Evolutionary conservation across 2,797 vertebrate genomes (phyloP), one percentile per base, ranked within the genome.

Genomic region (Rhinichthys osculus): DNA sequence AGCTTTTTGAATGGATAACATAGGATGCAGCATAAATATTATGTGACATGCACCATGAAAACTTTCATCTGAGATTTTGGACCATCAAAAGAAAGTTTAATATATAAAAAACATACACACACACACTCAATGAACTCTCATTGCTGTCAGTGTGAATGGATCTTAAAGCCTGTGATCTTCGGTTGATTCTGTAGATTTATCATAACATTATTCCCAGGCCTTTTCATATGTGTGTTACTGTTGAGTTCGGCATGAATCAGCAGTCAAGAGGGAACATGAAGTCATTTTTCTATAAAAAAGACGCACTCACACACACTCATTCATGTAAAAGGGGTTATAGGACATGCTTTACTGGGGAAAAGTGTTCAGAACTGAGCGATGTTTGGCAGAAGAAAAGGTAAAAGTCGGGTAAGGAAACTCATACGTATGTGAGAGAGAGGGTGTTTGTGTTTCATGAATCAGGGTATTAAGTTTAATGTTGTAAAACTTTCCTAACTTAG

Each of bases 181-280:
- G 7, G 23, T 42, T 62, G 27, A 59, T 50, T 74, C 6, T 21
- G 35, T 62, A 62, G 19, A 62, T 82, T 47, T 66, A 84, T 38
- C 3, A 19, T 66, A 64, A 38, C 17, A 19, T 54, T 42, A 33
- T 54, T 77, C 33, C 44, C 82, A 77, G 59, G 17, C 14, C 4
- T 59, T 78, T 70, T 71, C 38, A 59, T 62, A 57, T 71, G 66
- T 17, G 38, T 62, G 69, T 57, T 70, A 59, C 74, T 47, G 64
- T 85, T 13, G 76, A 62, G 52, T 33, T 73, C 67, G 11, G 66
- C 83, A 72, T 81, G 84, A 85, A 52, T 85, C 84, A 85, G 84
- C 84, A 81, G 69, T 81, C 78, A 66, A 30, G 69, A n/a, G 84
- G 78, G 67, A 72, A 67, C 42, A 81, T 81, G 54, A 85, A 38